A percentile compares a stretch with the other conserved stretches of the same genome.
These are phyloP conservation scores for Drosophila miranda DNA, from an alignment of 1,140 invertebrate species.

Conservation along the genomic window DNA sequence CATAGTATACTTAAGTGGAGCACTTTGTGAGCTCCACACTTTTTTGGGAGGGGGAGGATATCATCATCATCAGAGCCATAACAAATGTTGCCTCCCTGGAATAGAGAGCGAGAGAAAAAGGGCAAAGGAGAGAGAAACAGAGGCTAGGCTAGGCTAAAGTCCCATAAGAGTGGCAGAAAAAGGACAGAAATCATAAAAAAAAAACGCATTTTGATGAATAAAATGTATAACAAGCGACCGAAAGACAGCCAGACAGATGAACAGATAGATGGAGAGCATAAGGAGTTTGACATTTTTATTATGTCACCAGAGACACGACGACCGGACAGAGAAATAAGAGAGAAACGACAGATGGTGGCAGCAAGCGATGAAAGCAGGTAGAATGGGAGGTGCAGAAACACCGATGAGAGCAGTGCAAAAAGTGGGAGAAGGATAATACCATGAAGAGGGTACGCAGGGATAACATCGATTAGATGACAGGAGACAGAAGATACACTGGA, in stretches of 20 bases:
- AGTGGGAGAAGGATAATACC: too few species aligned
- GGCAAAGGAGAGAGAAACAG: background rate
- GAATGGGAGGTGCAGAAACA: too few species aligned
- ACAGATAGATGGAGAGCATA: conserved; percentile 15
- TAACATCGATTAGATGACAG: too few species aligned
- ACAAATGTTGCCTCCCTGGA: conserved; percentile 53
- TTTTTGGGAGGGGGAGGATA: conserved; percentile 27
- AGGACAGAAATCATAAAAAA: conserved; percentile 42
- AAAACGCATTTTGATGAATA: conserved; percentile 67
- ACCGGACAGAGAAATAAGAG: conserved; percentile 22
- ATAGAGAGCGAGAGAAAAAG: conserved; percentile 35
- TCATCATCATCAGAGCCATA: conserved; percentile 61
- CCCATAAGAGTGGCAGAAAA: background rate
- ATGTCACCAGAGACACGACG: conserved; percentile 48
- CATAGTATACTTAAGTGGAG: conserved; percentile 80
- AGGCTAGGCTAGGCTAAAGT: conserved; percentile 23
- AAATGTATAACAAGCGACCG: conserved; percentile 75
- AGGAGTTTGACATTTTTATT: conserved; percentile 80
- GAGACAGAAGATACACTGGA: too few species aligned
- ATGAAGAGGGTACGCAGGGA: too few species aligned
- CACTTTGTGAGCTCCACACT: conserved; percentile 60
- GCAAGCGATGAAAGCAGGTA: too few species aligned
- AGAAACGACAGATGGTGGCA: conserved; percentile 2
- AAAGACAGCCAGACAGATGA: too few species aligned
- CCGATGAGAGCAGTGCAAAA: too few species aligned